These are phyloP conservation scores for Aldabrachelys gigantea DNA, from an alignment of 2,113 vertebrate genomes.

Conservation along the genomic window DNA sequence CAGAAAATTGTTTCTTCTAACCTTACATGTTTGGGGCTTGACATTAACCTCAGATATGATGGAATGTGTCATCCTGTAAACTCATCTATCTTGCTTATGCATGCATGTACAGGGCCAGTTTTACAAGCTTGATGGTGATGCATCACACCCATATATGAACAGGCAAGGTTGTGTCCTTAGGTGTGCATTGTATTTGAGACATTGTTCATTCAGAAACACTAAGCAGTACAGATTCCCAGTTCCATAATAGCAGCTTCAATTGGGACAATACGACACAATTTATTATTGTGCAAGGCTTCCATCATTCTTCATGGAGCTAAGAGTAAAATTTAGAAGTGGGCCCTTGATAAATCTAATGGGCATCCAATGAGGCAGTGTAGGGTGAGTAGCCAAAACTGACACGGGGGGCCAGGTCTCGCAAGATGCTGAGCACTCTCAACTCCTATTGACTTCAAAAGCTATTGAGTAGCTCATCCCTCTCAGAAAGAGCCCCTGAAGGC, in stretches of 20 bases:
- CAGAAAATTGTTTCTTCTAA: background rate
- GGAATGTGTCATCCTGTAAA: background rate
- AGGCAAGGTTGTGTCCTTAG: fast-evolving
- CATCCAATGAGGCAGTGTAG: background rate
- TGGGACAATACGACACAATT: fast-evolving
- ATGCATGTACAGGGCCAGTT: fast-evolving
- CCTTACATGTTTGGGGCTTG: background rate
- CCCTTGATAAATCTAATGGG: too few relatives aligned
- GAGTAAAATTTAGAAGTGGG: background rate
- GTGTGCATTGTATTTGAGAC: background rate
- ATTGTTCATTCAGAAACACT: background rate
- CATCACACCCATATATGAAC: fast-evolving
- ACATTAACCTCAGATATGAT: background rate
- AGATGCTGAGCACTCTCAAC: background rate
- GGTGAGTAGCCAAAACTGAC: background rate
- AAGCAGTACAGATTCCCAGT: fast-evolving
- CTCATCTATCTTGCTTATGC: background rate
- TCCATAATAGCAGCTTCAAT: background rate
- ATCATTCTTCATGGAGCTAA: fast-evolving
- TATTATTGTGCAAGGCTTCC: background rate
- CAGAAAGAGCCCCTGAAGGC: background rate
- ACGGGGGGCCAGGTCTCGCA: background rate
- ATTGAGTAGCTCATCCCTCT: background rate
- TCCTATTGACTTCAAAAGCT: background rate
- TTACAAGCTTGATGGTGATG: background rate